Percentiles rank a stretch among this genome's conserved stretches.
phyloP scores from a whole-genome alignment of 2,888 invertebrate genomes.

The Clostera curtula region DNA sequence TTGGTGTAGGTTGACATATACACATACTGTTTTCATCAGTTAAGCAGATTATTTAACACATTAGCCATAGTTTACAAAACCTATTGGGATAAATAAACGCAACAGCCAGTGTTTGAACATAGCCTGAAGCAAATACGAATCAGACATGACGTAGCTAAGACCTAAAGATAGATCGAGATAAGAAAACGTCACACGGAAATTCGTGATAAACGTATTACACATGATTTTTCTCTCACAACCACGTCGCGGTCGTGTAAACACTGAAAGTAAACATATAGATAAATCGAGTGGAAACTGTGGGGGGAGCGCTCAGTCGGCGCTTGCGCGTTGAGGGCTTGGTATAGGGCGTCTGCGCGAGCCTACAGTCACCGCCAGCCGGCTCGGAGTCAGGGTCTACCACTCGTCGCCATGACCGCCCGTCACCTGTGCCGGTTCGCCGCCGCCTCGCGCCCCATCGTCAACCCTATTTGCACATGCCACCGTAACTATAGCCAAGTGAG shows the following conservation, averaged over 20 bases:
- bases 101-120: no score
- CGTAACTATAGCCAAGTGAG: conserved; percentile 64
- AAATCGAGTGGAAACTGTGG: conserved; percentile 28
- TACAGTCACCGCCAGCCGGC: conserved; percentile 13
- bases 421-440: conserved; percentile 51
- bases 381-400: conserved; percentile 15
- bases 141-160: no score
- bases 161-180: no score
- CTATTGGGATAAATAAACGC: no score
- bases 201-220: conserved; percentile 20
- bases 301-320: conserved; percentile 51
- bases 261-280: conserved; percentile 49
- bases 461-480: conserved; percentile 37
- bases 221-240: conserved; percentile 30
- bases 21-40: no score
- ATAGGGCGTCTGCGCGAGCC: conserved; percentile 38
- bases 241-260: conserved; percentile 51
- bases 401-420: conserved; percentile 49
- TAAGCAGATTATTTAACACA: no score
- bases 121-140: no score
- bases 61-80: no score
- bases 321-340: conserved; percentile 43
- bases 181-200: conserved; percentile 3
- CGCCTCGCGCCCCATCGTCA: conserved; percentile 27
- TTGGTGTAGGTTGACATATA: no score